Conservation (phyloP, 2,888 invertebrate species). For the Idaea aversata region DNA sequence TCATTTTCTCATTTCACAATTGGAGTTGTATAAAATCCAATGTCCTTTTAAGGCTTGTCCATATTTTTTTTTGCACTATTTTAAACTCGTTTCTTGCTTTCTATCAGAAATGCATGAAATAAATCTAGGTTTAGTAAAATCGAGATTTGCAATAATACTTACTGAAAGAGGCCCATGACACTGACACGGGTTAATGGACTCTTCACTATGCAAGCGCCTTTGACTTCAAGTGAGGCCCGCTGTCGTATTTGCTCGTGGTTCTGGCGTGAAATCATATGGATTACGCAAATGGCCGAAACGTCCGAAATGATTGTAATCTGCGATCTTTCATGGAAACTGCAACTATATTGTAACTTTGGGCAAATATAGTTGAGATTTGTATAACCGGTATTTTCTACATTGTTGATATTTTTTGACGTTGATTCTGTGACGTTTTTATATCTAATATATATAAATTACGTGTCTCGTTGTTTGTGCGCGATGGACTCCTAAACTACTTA, state of each 20-base stretch:
- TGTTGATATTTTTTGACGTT: neutral
- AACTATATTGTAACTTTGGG: neutral
- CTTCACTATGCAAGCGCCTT: constrained; percentile 29
- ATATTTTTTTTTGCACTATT: too few species aligned
- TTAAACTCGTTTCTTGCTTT: too few species aligned
- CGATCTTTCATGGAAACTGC: constrained; percentile 34
- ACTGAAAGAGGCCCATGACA: neutral
- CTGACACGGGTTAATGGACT: neutral
- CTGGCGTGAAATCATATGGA: constrained; percentile 42
- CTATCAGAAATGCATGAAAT: too few species aligned
- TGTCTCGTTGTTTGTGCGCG: too few species aligned
- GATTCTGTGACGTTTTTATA: too few species aligned
- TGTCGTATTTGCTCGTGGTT: constrained; percentile 35
- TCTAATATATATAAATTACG: too few species aligned
- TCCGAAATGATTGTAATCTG: constrained; percentile 38
- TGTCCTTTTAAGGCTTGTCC: too few species aligned
- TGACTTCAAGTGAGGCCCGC: constrained; percentile 24
- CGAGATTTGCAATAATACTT: neutral
- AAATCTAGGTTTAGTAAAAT: too few species aligned
- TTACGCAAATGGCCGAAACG: constrained; percentile 34
- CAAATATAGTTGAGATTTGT: neutral
- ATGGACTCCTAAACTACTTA: too few species aligned
- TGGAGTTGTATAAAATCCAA: too few species aligned
- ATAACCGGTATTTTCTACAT: neutral
- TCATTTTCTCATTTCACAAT: too few species aligned